These are phyloP conservation scores for Cyphomyrus plagiostoma DNA, from an alignment of 2,113 vertebrate genomes.

Conservation along the genomic window DNA sequence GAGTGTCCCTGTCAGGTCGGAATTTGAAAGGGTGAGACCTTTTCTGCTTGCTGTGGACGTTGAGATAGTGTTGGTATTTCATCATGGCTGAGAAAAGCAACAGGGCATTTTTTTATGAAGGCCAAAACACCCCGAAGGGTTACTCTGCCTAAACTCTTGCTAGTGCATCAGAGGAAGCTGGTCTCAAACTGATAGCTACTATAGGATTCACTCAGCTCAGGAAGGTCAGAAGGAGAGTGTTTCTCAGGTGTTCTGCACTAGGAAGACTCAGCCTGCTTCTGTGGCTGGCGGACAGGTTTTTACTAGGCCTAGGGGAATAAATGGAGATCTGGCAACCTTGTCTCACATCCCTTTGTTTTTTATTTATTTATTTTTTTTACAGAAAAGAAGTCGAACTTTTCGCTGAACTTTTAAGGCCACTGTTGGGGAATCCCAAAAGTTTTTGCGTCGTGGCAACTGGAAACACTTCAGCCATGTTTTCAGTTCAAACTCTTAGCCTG, in stretches of 20 bases:
- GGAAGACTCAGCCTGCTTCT: not conserved
- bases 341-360: not conserved
- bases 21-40: conserved; percentile 7
- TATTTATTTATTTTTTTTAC: not conserved
- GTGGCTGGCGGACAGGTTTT: not conserved
- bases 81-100: not conserved
- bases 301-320: not conserved
- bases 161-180: not conserved
- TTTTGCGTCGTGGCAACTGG: not conserved
- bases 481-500: not conserved
- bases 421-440: not conserved
- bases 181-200: conserved; percentile 6
- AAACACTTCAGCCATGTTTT: not conserved
- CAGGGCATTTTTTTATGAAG: not conserved
- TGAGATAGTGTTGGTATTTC: conserved; percentile 3
- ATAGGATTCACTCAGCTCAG: not conserved
- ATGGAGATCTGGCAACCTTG: not conserved
- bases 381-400: not conserved
- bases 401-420: not conserved
- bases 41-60: not conserved
- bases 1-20: conserved; percentile 1
- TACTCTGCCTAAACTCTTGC: not conserved
- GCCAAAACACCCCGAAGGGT: not conserved
- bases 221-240: not conserved
- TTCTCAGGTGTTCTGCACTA: not conserved